A percentile compares a stretch with the other conserved stretches of the same genome.
These are phyloP conservation scores for Rhagologus leucostigma DNA, from an alignment of 2,113 vertebrate species.

Conservation along the genomic window DNA sequence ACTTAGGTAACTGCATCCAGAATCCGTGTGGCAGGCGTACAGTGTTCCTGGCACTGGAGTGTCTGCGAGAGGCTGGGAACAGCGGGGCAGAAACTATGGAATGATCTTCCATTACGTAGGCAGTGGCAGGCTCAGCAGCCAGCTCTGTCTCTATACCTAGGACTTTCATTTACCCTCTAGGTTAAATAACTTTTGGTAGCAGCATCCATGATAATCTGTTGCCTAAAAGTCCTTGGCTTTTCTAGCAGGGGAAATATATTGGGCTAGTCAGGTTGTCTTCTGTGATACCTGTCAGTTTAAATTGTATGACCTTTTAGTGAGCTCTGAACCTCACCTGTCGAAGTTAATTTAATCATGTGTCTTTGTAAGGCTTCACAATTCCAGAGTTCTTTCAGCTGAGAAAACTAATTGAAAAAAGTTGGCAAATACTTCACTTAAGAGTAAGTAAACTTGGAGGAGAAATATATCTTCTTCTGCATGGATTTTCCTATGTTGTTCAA, in stretches of 20 bases:
- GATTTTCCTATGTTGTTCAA: neutral
- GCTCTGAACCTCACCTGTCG: slow-evolving; percentile 48
- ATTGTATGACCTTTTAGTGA: slow-evolving; percentile 37
- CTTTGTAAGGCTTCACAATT: slow-evolving; percentile 6
- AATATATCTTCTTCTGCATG: neutral
- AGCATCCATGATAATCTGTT: neutral
- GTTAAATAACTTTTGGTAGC: neutral
- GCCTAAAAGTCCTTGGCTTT: neutral
- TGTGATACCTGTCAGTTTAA: slow-evolving; percentile 27
- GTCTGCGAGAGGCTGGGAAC: neutral
- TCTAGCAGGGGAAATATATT: neutral
- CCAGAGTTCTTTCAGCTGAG: slow-evolving; percentile 16
- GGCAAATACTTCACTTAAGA: neutral
- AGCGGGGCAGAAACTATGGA: neutral
- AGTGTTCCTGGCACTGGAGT: neutral
- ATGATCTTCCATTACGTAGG: neutral
- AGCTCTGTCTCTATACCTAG: neutral
- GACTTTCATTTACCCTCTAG: neutral
- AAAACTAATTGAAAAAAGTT: slow-evolving; percentile 42
- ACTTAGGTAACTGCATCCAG: neutral
- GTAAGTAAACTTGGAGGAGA: neutral
- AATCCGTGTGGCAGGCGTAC: accelerated
- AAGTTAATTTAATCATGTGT: slow-evolving; percentile 35
- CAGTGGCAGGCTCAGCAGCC: neutral
- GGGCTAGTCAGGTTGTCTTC: slow-evolving; percentile 7